Base-by-base conservation (phyloP, 2,888 invertebrate species). In the Cephalotes varians region DNA sequence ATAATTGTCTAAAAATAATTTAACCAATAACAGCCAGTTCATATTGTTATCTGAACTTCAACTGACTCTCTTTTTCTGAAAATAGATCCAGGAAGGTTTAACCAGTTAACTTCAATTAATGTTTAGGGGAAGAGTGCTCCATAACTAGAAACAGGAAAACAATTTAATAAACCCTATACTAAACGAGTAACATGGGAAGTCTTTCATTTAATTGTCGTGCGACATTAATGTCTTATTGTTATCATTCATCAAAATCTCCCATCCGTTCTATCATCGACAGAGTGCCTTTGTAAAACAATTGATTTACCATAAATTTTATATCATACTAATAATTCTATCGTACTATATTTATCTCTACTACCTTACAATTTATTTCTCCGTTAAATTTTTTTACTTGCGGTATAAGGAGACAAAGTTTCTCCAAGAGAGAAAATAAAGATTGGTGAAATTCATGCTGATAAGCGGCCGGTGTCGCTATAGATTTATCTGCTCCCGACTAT, bases 81-180 rank as follows among this genome's bases (percentile, higher is more conserved):
- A 4, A 51, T 25, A 54, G 49, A 51, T 49, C 7, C 21, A 40
- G n/a, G 5, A 54, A 67, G 37, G 21, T 28, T 28, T 54, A 44
- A 67, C n/a, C n/a, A 56, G 64, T 74, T 64, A 64, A 64, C 37
- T 25, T 37, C 67, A 49, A 76, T 51, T 76, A 76, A 76, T 25
- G 67, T 76, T 74, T 54, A 47, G 49, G 40, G 44, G 28, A 4
- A 60, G 18, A 12, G 37, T 49, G n/a, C n/a, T 47, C n/a, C n/a
- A 28, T 40, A 34, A 49, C 34, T 62, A 34, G 60, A 64, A 76
- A 76, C 6, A 69, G 12, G 51, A 40, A 40, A 54, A 69, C 71
- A 37, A 76, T 69, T 37, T 54, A 40, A 76, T 67, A 76, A 76
- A 37, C n/a, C 12, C 40, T 40, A 34, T 34, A 72, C 6, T 65